Conservation (phyloP, 1,140 invertebrate species). For the Archivesica marissinica region DNA sequence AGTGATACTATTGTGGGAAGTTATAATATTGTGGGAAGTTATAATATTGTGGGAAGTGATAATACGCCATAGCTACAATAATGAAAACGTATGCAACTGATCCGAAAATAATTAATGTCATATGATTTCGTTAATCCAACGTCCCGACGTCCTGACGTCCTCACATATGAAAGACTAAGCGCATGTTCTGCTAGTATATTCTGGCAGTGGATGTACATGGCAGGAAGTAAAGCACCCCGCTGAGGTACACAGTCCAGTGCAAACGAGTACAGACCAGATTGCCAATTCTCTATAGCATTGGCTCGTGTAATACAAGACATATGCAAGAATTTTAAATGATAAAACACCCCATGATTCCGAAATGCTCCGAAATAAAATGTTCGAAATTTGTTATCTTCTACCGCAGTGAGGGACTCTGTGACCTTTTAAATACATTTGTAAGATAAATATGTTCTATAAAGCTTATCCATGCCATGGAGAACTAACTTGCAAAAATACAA, state of each 20-base stretch:
- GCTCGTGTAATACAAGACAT: constrained; percentile 19
- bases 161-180: too few species aligned
- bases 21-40: too few species aligned
- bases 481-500: not conserved
- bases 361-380: not conserved
- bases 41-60: too few species aligned
- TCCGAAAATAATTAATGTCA: not conserved
- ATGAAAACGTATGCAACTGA: not conserved
- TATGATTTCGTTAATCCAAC: not conserved
- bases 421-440: not conserved
- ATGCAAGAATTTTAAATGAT: constrained; percentile 15
- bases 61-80: too few species aligned
- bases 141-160: too few species aligned
- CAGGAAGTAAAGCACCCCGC: not conserved
- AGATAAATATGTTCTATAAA: not conserved
- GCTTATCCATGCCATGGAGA: not conserved
- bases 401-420: not conserved
- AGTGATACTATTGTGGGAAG: too few species aligned
- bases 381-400: not conserved
- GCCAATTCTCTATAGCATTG: not conserved
- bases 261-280: not conserved
- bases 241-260: not conserved
- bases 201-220: not conserved
- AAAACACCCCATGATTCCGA: constrained; percentile 10
- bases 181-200: too few species aligned